Base-by-base conservation (phyloP, 2,888 invertebrate genomes). In the Limenitis camilla region DNA sequence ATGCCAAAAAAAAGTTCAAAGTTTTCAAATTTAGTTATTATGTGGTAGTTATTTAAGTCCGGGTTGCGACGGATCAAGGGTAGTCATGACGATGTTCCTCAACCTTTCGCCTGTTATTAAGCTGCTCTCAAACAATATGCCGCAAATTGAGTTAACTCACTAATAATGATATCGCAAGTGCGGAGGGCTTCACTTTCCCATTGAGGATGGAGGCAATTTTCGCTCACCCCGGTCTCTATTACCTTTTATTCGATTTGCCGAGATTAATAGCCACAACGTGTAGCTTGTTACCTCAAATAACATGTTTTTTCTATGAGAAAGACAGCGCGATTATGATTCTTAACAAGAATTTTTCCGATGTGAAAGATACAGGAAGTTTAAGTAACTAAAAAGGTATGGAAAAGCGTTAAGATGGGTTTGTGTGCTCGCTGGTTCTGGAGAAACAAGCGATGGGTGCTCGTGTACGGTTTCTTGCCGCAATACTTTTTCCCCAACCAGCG, bases 111-210 rank as follows among this genome's bases (percentile, higher is more conserved):
- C 78, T 83, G 80, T 86, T 85, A 86, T 86, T 86, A 87, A 82
- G 81, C 78, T 76, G 68, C 78, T 81, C 80, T 81, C 86, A 83
- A 86, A 87, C 87, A 87, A 86, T 86, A 85, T 80, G 81, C 80
- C 83, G 65, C 87, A 87, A 86, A 87, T 87, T 87, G 85, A 85
- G 83, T 86, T 85, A 85, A 85, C 82, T 84, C 79, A 76, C 82
- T 87, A 87, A 86, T 87, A 87, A 86, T 78, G 74, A 80, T 81
- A 84, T 84, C 83, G 76, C 71, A 71, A 69, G 68, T 71, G 75
- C 74, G 72, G 76, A 76, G 78, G 76, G 79, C 74, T 68, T 73
- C 65, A 64, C 69, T 71, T 66, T 70, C 72, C 68, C 75, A 78
- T 81, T 75, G 76, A 82, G 76, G 67, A 76, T 71, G 72, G 63